Base-by-base conservation (phyloP, 1,140 invertebrate species). In the Zaprionus kolodkinae region DNA sequence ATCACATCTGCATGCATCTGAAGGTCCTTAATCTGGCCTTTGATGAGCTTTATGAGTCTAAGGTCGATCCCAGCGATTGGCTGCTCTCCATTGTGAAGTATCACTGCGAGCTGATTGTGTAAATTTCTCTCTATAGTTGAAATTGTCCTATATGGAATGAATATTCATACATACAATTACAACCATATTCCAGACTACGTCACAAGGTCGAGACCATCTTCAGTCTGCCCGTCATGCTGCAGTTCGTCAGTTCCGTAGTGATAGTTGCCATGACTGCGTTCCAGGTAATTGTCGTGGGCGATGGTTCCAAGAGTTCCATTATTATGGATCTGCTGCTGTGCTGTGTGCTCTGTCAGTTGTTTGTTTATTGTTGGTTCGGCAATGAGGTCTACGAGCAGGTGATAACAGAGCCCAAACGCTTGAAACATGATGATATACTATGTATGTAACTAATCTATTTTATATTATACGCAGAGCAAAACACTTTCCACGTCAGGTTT, bases 351-450 rank as follows among this genome's bases (percentile, higher is more conserved):
- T 86, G 71, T 2, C 75, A 91, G 48, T 59, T 91, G 13, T 91
- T 91, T 15, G 17, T 87, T 6, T 91, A 91, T 25, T 91, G 90
- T 50, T 91, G 78, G 79, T 88, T 88, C 45, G 89, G 84, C 27
- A 91, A 88, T 43, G 84, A 91, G 45, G 89, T 91, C 6, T 78
- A 67, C 13, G 89, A 91, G 43, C 84, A 91, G 72, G 89, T 91
- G 38, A 40, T 57, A 52, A 68, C n/a, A 15, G 5, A 0, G 9
- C 9, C n/a, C n/a, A 45, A 45, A 3, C 2, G 6, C 7, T 45
- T 45, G 7, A 10, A 45, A 3, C n/a, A 15, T 15, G n/a, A 13
- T 21, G 9, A 33, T 21, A n/a, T n/a, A n/a, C n/a, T 21, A 10
- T 50, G 3, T 6, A 30, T 30, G 4, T 30, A 0, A 30, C 12